Conservation (phyloP, 1,140 invertebrate species). For the Cotesia chilonis region DNA sequence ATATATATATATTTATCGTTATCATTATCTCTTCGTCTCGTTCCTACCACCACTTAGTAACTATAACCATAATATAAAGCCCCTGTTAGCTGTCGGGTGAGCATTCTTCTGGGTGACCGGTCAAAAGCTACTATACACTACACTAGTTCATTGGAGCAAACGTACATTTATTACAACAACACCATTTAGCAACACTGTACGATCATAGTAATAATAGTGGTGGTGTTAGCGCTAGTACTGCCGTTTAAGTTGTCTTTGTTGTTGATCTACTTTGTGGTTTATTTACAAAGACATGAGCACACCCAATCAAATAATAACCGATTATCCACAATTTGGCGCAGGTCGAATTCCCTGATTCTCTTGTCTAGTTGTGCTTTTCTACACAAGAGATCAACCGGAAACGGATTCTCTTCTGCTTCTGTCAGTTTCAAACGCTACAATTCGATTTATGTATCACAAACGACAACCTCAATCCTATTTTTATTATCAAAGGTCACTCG, state of each 20-base stretch:
- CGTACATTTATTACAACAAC: constrained; percentile 19
- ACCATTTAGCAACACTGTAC: constrained; percentile 2
- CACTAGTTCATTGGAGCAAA: constrained; percentile 19
- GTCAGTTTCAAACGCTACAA: constrained; percentile 29
- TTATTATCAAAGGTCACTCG: constrained; percentile 25
- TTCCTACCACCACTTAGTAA: background rate
- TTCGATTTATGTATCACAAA: constrained; percentile 4
- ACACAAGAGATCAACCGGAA: constrained; percentile 21
- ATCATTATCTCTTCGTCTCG: too few relatives aligned
- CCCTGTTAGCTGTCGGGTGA: background rate
- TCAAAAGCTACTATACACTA: constrained; percentile 40
- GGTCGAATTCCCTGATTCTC: too few relatives aligned
- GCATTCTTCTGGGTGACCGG: constrained; percentile 44
- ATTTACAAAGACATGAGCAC: background rate
- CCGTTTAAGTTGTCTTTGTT: too few relatives aligned
- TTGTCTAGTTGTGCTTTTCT: background rate
- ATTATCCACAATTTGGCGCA: background rate
- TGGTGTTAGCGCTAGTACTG: too few relatives aligned
- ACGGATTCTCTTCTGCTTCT: constrained; percentile 19
- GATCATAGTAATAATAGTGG: background rate
- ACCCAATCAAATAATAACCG: background rate
- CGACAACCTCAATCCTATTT: constrained; percentile 1
- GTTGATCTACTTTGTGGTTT: too few relatives aligned
- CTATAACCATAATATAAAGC: background rate
- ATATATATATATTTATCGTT: too few relatives aligned